Percentiles rank a stretch among this genome's conserved stretches.
phyloP scores from a whole-genome alignment of 2,888 invertebrate genomes.

The Caenorhabditis sp. region DNA sequence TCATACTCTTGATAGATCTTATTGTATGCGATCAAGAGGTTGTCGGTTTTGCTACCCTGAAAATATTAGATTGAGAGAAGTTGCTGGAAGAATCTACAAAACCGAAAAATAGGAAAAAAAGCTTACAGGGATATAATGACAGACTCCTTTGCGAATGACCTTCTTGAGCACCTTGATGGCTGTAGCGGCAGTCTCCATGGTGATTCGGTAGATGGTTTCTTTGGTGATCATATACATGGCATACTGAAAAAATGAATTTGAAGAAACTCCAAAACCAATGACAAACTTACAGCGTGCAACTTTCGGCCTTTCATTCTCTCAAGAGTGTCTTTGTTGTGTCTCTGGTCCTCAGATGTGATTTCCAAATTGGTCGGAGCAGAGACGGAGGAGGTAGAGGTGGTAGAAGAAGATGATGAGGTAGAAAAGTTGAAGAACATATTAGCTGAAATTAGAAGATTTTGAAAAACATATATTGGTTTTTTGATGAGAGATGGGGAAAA shows the following conservation, averaged over 20 bases:
- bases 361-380: background rate
- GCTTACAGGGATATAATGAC: constrained; percentile 1
- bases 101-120: too few species aligned
- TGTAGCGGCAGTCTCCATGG: background rate
- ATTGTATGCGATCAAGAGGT: background rate
- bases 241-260: constrained; percentile 14
- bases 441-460: background rate
- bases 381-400: background rate
- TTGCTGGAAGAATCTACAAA: background rate
- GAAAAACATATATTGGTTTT: background rate
- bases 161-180: constrained; percentile 9
- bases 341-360: constrained; percentile 2
- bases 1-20: background rate
- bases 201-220: constrained; percentile 32
- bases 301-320: background rate
- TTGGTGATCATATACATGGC: constrained; percentile 30
- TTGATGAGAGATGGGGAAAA: background rate
- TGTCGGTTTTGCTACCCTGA: constrained; percentile 20
- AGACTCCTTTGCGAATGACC: background rate
- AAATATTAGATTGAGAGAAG: background rate
- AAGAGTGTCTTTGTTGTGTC: background rate
- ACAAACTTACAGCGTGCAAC: background rate
- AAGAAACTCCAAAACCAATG: background rate
- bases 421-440: background rate
- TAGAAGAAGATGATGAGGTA: too few species aligned